phyloP scores from a whole-genome alignment of 2,113 vertebrate genomes.

The Triplophysa dalaica region DNA sequence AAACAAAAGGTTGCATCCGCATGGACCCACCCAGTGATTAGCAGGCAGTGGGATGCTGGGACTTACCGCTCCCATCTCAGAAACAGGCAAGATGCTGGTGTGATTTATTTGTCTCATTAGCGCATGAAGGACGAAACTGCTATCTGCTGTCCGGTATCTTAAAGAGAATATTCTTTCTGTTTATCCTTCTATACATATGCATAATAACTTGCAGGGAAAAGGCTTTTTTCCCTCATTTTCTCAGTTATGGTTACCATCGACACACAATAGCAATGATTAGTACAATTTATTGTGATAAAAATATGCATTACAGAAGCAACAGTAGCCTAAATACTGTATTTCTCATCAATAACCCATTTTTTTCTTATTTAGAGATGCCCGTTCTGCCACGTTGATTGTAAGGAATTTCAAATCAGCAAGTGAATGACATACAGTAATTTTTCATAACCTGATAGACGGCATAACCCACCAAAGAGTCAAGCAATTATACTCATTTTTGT shows the following conservation, averaged over 20 bases:
- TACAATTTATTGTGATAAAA: not conserved
- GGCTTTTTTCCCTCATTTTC: not conserved
- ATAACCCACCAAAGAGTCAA: not conserved
- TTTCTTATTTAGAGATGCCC: not conserved
- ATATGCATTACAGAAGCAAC: not conserved
- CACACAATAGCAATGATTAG: not conserved
- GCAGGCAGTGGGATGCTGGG: constrained; percentile 33
- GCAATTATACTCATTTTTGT: constrained; percentile 39
- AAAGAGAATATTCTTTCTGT: constrained; percentile 15
- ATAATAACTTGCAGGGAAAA: not conserved
- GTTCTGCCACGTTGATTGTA: not conserved
- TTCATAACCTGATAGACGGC: constrained; percentile 17
- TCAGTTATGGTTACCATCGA: constrained; percentile 3
- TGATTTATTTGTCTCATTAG: constrained; percentile 54
- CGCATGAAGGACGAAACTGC: constrained; percentile 39
- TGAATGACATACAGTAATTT: constrained; percentile 42
- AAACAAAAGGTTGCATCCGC: constrained; percentile 40
- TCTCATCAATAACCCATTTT: not conserved
- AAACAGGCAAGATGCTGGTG: constrained; percentile 26
- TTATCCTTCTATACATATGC: not conserved
- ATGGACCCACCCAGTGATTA: constrained; percentile 43
- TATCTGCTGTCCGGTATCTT: constrained; percentile 1
- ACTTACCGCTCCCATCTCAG: constrained; percentile 1
- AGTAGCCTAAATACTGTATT: not conserved
- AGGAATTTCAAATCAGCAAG: not conserved